phyloP scores from a whole-genome alignment of 1,140 invertebrate genomes.

The Pissodes strobi region DNA sequence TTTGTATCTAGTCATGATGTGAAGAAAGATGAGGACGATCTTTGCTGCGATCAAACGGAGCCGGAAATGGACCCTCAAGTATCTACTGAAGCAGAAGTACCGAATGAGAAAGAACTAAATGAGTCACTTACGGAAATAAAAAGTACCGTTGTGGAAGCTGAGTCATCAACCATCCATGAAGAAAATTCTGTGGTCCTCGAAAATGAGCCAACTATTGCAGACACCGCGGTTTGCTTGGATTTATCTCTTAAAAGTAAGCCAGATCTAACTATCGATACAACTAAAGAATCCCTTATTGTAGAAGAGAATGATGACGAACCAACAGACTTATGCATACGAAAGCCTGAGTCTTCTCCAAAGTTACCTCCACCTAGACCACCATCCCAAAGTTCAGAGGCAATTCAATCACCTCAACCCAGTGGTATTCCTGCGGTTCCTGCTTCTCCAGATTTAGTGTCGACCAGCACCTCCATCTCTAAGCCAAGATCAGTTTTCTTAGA shows the following conservation, averaged over 20 bases:
- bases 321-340: slow-evolving; percentile 53
- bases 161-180: slow-evolving; percentile 46
- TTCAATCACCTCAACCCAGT: slow-evolving; percentile 68
- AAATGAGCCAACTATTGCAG: slow-evolving; percentile 32
- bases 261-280: slow-evolving; percentile 48
- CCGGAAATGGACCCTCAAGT: too few relatives aligned
- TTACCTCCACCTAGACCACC: slow-evolving; percentile 60
- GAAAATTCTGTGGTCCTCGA: background rate
- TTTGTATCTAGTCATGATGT: too few relatives aligned
- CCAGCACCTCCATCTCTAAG: slow-evolving; percentile 59
- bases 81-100: too few relatives aligned
- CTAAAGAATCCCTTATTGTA: slow-evolving; percentile 34
- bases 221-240: slow-evolving; percentile 58
- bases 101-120: too few relatives aligned
- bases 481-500: slow-evolving; percentile 61
- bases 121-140: background rate
- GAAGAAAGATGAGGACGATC: too few relatives aligned
- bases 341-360: slow-evolving; percentile 40
- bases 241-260: slow-evolving; percentile 48
- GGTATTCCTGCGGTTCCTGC: slow-evolving; percentile 66
- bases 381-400: slow-evolving; percentile 65
- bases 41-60: too few relatives aligned
- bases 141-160: slow-evolving; percentile 29
- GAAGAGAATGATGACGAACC: slow-evolving; percentile 36
- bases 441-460: slow-evolving; percentile 62